phyloP scores from a whole-genome alignment of 2,113 vertebrate genomes.

The Piprites chloris region DNA sequence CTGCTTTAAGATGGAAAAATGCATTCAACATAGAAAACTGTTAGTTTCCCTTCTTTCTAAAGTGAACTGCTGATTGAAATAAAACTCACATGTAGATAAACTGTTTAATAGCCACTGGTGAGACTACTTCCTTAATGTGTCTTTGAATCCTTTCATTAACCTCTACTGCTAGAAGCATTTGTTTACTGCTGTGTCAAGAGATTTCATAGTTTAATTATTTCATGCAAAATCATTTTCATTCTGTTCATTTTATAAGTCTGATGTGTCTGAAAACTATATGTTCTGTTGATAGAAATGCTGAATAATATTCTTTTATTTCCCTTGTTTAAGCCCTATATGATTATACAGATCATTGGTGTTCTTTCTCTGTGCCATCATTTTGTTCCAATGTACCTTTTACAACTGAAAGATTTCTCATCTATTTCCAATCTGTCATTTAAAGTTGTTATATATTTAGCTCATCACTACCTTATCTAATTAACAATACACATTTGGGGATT shows the following conservation, averaged over 20 bases:
- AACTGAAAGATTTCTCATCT: not conserved
- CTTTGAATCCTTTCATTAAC: not conserved
- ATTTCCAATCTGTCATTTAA: not conserved
- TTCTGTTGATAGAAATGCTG: not conserved
- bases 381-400: not conserved
- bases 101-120: not conserved
- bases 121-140: not conserved
- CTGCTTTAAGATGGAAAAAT: not conserved
- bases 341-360: not conserved
- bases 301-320: not conserved
- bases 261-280: not conserved
- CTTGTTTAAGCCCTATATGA: not conserved
- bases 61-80: not conserved
- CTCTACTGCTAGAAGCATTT: not conserved
- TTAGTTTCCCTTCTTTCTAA: not conserved
- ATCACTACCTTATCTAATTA: not conserved
- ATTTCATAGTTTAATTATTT: not conserved
- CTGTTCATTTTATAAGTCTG: not conserved
- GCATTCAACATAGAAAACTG: accelerated
- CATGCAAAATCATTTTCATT: not conserved
- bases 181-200: not conserved
- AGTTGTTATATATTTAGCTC: not conserved
- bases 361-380: not conserved
- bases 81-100: not conserved
- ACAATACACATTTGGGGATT: accelerated